phyloP scores from a whole-genome alignment of 2,797 vertebrate species.

The Adelosebastes latens region DNA sequence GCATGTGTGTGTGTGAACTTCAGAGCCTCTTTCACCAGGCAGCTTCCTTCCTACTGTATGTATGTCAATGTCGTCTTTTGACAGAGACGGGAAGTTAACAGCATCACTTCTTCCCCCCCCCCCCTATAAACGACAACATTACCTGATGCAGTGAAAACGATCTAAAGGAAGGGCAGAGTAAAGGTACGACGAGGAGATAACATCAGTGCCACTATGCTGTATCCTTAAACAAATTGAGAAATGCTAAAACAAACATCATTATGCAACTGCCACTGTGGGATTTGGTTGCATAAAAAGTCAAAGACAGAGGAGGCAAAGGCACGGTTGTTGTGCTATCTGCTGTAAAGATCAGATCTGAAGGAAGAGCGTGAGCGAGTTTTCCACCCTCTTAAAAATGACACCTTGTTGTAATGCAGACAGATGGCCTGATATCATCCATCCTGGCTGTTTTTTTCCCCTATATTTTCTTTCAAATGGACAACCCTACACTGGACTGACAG shows the following conservation, averaged over 20 bases:
- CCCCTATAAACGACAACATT: not conserved
- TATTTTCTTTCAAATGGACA: conserved; percentile 55
- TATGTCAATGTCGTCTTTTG: conserved; percentile 17
- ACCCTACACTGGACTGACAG: conserved; percentile 63
- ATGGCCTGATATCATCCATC: conserved; percentile 71
- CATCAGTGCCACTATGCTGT: not conserved
- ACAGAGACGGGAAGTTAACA: conserved; percentile 11
- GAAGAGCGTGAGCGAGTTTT: conserved; percentile 49
- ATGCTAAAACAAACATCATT: conserved; percentile 43
- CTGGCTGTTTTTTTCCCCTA: conserved; percentile 21
- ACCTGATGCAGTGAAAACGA: conserved; percentile 7
- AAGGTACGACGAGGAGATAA: conserved; percentile 5
- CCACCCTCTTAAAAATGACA: conserved; percentile 62
- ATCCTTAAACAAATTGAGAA: conserved; percentile 20
- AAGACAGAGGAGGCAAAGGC: conserved; percentile 51
- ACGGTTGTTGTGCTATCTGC: conserved; percentile 39
- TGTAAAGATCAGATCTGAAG: conserved; percentile 41
- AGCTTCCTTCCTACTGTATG: conserved; percentile 29
- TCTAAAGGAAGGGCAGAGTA: not conserved
- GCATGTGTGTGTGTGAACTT: conserved; percentile 58
- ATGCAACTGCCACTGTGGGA: conserved; percentile 52
- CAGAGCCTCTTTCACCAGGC: conserved; percentile 44
- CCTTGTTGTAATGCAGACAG: conserved; percentile 68
- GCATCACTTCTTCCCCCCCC: not conserved
- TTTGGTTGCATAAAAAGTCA: conserved; percentile 57